Percentiles rank a stretch among this genome's conserved stretches.
Conservation (phyloP, 1,140 invertebrate species). For the Drosophila watanabei region DNA sequence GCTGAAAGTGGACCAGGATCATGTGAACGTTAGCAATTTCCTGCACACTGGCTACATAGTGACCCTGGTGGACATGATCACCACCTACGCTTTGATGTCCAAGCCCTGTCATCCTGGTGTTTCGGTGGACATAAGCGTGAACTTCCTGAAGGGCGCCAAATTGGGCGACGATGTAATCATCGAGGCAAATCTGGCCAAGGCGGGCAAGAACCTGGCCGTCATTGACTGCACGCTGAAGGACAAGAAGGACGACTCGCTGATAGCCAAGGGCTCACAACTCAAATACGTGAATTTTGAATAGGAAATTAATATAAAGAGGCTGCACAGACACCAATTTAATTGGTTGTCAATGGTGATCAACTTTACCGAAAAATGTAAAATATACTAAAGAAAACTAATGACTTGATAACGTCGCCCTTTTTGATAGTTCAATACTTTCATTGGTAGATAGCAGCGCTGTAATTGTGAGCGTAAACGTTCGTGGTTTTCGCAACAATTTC, state of each 20-base stretch:
- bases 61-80: slow-evolving; percentile 93
- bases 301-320: not conserved
- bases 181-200: slow-evolving; percentile 91
- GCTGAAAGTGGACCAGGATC: slow-evolving; percentile 91
- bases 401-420: not conserved
- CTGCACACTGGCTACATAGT: slow-evolving; percentile 95
- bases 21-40: slow-evolving; percentile 91
- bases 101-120: slow-evolving; percentile 89
- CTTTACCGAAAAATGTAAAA: not conserved
- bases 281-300: slow-evolving; percentile 87
- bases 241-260: slow-evolving; percentile 89
- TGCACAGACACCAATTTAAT: not conserved
- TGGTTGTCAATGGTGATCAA: not conserved
- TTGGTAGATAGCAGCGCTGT: not conserved
- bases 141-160: slow-evolving; percentile 91
- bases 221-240: slow-evolving; percentile 91
- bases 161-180: slow-evolving; percentile 92
- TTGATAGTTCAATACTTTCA: not conserved
- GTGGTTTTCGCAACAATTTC: not conserved
- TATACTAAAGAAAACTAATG: not conserved
- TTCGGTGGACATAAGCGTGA: slow-evolving; percentile 92
- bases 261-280: slow-evolving; percentile 93
- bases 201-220: slow-evolving; percentile 93
- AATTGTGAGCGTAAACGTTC: slow-evolving; percentile 6
- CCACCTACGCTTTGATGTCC: slow-evolving; percentile 92